Evolutionary conservation across 2,113 vertebrate species (phyloP).

Genomic region (Mungos mungo): DNA sequence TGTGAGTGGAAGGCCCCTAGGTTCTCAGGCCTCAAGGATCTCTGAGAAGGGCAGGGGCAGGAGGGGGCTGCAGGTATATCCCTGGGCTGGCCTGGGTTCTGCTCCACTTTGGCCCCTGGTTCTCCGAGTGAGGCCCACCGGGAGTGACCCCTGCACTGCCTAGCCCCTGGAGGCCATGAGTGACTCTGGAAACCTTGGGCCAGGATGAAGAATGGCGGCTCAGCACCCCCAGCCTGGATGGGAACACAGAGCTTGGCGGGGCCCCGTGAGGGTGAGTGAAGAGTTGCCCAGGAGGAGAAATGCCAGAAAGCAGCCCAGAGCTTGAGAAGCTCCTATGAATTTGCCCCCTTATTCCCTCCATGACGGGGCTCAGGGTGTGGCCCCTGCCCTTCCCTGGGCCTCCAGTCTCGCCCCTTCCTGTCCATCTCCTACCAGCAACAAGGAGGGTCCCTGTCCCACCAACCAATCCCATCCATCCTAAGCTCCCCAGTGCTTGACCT

Average conservation of each 20-base stretch:
- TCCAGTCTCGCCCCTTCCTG: neutral
- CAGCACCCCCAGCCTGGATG: neutral
- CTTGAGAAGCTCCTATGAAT: neutral
- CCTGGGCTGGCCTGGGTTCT: neutral
- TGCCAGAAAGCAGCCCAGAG: neutral
- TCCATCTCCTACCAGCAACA: neutral
- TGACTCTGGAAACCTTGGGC: neutral
- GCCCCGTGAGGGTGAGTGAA: neutral
- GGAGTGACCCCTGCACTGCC: neutral
- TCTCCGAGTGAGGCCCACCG: neutral
- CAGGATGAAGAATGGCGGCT: neutral
- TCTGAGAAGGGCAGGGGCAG: neutral
- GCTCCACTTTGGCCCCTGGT: neutral
- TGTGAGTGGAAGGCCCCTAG: neutral
- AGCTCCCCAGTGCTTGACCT: neutral
- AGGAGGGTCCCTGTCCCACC: neutral
- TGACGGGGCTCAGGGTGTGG: neutral
- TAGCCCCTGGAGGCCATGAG: neutral
- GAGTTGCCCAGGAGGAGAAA: neutral
- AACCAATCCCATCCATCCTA: neutral
- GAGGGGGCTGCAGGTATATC: no score
- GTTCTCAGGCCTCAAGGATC: neutral
- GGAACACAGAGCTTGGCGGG: neutral
- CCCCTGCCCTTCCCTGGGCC: neutral
- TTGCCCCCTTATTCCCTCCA: neutral